Evolutionary conservation across 2,113 vertebrate genomes (phyloP).

Genomic region (Anolis carolinensis): DNA sequence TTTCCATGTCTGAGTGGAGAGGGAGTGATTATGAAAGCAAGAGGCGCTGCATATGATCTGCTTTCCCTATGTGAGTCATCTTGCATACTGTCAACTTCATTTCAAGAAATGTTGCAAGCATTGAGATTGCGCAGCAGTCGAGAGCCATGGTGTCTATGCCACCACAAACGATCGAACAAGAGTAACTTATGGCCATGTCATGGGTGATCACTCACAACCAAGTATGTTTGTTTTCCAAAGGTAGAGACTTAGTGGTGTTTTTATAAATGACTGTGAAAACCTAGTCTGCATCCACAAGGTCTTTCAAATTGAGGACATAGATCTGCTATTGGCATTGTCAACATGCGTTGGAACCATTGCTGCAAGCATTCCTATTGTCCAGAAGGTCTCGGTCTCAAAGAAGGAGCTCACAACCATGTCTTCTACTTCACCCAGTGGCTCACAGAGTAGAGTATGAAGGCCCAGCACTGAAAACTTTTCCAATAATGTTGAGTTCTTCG

Average conservation of each 20-base stretch:
- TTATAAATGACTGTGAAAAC: no score
- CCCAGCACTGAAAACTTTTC: not conserved
- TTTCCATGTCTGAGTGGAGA: not conserved
- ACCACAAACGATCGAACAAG: not conserved
- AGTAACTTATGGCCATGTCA: no score
- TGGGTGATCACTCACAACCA: no score
- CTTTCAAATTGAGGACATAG: no score
- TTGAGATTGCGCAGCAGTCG: not conserved
- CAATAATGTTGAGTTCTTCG: not conserved
- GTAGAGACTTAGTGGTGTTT: no score
- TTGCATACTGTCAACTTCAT: no score
- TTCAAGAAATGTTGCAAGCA: not conserved
- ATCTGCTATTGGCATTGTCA: no score
- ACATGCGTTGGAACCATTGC: not conserved
- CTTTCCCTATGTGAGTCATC: not conserved
- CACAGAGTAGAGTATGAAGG: not conserved
- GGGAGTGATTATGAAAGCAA: not conserved
- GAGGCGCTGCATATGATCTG: no score
- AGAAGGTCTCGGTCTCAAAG: not conserved
- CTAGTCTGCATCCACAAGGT: no score
- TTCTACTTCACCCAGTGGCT: not conserved
- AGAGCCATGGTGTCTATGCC: not conserved
- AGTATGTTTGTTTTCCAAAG: no score
- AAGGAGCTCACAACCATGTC: not conserved
- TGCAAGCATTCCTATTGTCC: not conserved